phyloP scores from a whole-genome alignment of 2,113 vertebrate genomes.

The Alouatta palliata region DNA sequence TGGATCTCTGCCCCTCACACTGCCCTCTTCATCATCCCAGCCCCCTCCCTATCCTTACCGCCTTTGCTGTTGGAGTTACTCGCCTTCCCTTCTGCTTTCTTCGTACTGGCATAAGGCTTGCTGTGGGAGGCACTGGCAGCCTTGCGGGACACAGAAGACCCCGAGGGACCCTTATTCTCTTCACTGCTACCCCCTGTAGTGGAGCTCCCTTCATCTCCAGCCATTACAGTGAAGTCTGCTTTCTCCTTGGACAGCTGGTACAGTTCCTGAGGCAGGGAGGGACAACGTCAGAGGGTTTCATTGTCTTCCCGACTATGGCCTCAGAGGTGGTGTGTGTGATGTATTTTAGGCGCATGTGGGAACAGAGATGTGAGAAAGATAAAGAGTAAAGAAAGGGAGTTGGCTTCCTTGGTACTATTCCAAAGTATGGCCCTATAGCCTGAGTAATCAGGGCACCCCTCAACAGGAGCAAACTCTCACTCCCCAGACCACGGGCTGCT shows the following conservation, averaged over 20 bases:
- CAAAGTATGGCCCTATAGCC: neutral
- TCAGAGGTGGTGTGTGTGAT: neutral
- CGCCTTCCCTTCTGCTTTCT: constrained; percentile 26
- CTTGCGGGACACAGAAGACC: constrained; percentile 80
- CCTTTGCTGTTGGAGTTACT: neutral
- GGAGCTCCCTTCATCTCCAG: constrained; percentile 90
- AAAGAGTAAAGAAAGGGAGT: neutral
- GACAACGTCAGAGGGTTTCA: neutral
- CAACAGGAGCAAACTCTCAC: neutral
- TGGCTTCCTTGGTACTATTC: neutral
- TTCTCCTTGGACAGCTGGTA: constrained; percentile 95
- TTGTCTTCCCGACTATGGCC: neutral
- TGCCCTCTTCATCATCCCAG: neutral
- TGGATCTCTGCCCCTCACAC: neutral
- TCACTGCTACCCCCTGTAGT: constrained; percentile 86
- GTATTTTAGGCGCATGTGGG: neutral
- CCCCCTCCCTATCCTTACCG: neutral
- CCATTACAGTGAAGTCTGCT: constrained; percentile 88
- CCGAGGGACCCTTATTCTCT: constrained; percentile 89
- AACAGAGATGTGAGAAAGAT: neutral
- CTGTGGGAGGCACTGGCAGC: neutral
- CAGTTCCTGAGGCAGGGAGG: constrained; percentile 87
- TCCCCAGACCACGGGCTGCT: neutral
- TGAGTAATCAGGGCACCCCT: neutral
- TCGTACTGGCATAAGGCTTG: neutral